A percentile compares a stretch with the other conserved stretches of the same genome.
These are phyloP conservation scores for Dromius quadrimaculatus DNA, from an alignment of 2,888 invertebrate genomes.

Conservation along the genomic window DNA sequence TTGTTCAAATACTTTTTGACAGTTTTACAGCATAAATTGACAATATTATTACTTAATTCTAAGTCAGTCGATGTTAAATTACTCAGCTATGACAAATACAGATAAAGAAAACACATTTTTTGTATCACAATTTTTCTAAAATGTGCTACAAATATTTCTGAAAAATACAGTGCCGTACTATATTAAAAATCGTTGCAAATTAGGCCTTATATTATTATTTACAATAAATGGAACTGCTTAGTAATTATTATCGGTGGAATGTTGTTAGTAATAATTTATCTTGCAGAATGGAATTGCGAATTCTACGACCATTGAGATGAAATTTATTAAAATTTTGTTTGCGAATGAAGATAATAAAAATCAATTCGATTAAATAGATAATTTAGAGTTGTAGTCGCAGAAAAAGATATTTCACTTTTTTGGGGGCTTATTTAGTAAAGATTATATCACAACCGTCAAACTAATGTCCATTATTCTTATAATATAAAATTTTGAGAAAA, in stretches of 20 bases:
- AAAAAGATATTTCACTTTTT: background rate
- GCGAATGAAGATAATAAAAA: background rate
- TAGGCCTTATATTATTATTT: too few relatives aligned
- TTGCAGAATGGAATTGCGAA: too few relatives aligned
- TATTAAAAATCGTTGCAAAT: conserved; percentile 13
- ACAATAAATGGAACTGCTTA: too few relatives aligned
- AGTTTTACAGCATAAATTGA: conserved; percentile 30
- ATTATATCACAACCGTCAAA: background rate
- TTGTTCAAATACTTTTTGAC: conserved; percentile 3
- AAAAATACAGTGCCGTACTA: background rate
- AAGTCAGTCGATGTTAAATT: conserved; percentile 32
- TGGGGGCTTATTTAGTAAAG: background rate
- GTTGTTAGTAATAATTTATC: too few relatives aligned
- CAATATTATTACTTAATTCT: conserved; percentile 18
- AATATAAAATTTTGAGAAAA: background rate
- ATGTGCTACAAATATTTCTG: conserved; percentile 4
- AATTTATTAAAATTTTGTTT: too few relatives aligned
- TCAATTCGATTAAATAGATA: background rate
- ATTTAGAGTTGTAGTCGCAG: background rate
- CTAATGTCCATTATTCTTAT: background rate
- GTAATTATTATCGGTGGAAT: too few relatives aligned
- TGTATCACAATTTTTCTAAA: conserved; percentile 9
- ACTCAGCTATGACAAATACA: background rate
- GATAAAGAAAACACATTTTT: conserved; percentile 16
- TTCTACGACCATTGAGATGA: too few relatives aligned